Conservation (phyloP, 2,113 vertebrate genomes). For the Pandion haliaetus region DNA sequence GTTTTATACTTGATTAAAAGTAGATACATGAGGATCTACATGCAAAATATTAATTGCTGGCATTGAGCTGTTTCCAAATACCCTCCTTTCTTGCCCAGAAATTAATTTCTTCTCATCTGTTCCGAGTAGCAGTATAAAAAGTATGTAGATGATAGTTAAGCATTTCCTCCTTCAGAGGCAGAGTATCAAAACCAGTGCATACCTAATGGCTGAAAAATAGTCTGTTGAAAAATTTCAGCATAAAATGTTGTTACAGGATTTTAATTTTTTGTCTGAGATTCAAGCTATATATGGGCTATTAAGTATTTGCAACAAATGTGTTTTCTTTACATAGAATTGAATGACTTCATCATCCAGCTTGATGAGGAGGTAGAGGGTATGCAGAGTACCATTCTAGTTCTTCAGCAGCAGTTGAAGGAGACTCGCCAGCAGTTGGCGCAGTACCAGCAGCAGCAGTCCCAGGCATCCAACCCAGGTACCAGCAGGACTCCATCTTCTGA, state of each 20-base stretch:
- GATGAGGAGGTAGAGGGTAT: slow-evolving; percentile 99
- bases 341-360: slow-evolving; percentile 99
- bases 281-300: slow-evolving; percentile 33
- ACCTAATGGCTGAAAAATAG: not conserved
- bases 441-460: slow-evolving; percentile 82
- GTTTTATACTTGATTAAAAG: not conserved
- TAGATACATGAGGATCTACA: not conserved
- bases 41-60: not conserved
- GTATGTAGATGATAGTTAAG: not conserved
- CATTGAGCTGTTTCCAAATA: not conserved
- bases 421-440: slow-evolving; percentile 88
- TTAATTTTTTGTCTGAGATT: not conserved
- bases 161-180: slow-evolving; percentile 39
- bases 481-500: slow-evolving; percentile 89
- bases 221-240: not conserved
- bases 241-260: not conserved
- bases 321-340: slow-evolving; percentile 85
- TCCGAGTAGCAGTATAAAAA: not conserved
- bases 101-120: not conserved
- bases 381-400: slow-evolving; percentile 98
- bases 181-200: not conserved
- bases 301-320: slow-evolving; percentile 61
- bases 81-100: not conserved
- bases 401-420: slow-evolving; percentile 96
- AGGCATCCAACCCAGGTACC: slow-evolving; percentile 75